These are phyloP conservation scores for Sebastes nivosus DNA, from an alignment of 2,797 vertebrate genomes.

Conservation along the genomic window DNA sequence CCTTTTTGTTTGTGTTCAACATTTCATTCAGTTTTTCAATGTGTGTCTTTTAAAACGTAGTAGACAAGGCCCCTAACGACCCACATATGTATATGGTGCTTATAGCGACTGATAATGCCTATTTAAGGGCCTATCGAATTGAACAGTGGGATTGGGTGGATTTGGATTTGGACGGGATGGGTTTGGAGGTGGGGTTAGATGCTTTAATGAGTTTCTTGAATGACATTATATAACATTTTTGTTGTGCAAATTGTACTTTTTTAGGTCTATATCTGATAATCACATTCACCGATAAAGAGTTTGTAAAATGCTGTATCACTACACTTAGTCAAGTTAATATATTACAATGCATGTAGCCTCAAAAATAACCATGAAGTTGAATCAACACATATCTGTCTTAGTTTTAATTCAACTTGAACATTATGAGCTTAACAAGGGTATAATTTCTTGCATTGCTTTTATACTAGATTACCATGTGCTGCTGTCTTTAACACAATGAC, in stretches of 20 bases:
- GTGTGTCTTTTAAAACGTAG: no score
- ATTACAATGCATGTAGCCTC: neutral
- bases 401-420: neutral
- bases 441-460: neutral
- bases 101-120: no score
- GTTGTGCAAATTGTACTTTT: slow-evolving; percentile 6
- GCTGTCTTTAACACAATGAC: neutral
- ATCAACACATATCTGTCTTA: neutral
- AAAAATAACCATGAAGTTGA: neutral
- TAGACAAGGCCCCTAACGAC: no score
- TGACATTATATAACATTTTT: neutral
- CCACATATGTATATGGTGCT: no score
- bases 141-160: neutral
- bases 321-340: neutral
- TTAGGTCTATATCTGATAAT: neutral
- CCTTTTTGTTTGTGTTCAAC: no score
- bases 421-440: neutral
- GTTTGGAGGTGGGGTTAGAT: neutral
- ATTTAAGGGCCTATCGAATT: no score
- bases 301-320: neutral
- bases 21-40: no score
- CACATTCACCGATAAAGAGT: neutral
- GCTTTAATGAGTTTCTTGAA: slow-evolving; percentile 3
- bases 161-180: slow-evolving; percentile 10
- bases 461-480: neutral